Evolutionary conservation across 2,888 invertebrate genomes (phyloP).

Genomic region (Plemyria rubiginata): DNA sequence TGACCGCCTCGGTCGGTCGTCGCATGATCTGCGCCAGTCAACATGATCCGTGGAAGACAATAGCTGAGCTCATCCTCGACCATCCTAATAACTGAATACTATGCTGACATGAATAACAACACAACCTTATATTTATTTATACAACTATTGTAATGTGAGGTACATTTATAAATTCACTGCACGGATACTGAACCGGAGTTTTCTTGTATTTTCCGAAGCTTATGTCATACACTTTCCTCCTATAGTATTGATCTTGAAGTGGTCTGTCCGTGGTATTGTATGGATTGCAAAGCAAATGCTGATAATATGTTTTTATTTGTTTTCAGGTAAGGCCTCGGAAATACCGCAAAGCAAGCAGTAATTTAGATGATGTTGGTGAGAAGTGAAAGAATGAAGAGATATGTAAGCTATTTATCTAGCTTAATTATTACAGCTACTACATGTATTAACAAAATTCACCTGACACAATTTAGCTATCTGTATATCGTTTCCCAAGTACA

Average conservation of each 20-base stretch:
- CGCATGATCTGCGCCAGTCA: slow-evolving; percentile 21
- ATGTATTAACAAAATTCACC: too few species aligned
- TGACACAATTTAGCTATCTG: too few species aligned
- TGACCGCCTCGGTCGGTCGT: too few species aligned
- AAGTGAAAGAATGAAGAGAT: not conserved
- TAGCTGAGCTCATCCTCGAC: not conserved
- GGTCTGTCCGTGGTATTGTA: slow-evolving; percentile 23
- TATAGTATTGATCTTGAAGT: slow-evolving; percentile 36
- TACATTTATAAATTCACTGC: slow-evolving; percentile 8
- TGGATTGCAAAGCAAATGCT: slow-evolving; percentile 4
- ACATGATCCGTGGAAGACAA: slow-evolving; percentile 7
- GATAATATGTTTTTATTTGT: slow-evolving; percentile 15
- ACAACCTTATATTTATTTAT: not conserved
- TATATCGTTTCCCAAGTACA: too few species aligned
- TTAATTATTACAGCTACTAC: too few species aligned
- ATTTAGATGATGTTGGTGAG: not conserved
- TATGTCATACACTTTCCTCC: slow-evolving; percentile 41
- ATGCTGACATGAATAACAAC: not conserved
- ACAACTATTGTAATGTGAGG: not conserved
- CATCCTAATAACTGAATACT: slow-evolving; percentile 5
- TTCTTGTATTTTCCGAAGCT: slow-evolving; percentile 29
- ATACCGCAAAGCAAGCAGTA: not conserved
- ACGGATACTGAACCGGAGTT: slow-evolving; percentile 1
- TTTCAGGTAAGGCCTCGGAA: slow-evolving; percentile 21
- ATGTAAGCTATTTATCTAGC: not conserved